Evolutionary conservation across 2,888 invertebrate genomes (phyloP), one percentile per base, ranked within the genome.

Genomic region (Eristalis pertinax): DNA sequence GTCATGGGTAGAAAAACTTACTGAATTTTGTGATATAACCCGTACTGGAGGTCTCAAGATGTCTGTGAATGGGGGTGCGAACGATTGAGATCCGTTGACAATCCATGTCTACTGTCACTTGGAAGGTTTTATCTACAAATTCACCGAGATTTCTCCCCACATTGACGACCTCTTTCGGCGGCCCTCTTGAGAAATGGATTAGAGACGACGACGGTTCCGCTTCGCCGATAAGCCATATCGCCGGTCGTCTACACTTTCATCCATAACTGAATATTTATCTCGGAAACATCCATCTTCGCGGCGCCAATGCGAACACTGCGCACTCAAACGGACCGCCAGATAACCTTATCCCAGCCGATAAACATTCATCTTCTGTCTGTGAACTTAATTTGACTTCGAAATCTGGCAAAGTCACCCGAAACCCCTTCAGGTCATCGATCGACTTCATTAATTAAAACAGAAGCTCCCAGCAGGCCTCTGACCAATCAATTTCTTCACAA

Each of bases 391-490:
- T 68, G 67, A 72, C 77, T 24, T 32, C n/a, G 69, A 26, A 70
- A 10, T 56, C 67, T 29, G n/a, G 32, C 32, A 63, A 74, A 5
- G 50, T 67, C 65, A 56, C 41, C 56, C 15, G 32, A 60, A 29
- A 41, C 64, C 43, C 63, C 84, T 29, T n/a, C 19, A 29, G 19
- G 38, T 50, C 43, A 68, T 29, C 50, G 35, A 56, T 29, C 38
- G 73, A 50, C 56, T 41, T 50, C 73, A 78, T 82, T 86, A 82
- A 82, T 86, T 82, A 69, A n/a, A 74, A 73, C 85, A 82, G 82
- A 65, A 86, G 85, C 85, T 70, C 60, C 26, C 60, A 72, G 50
- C 84, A 43, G 26, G 69, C 43, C 58, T 74, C 69, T 60, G 19
- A 35, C 50, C n/a, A 65, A 70, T 69, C 64, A 74, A 69, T 74